phyloP scores from a whole-genome alignment of 2,113 vertebrate species.

The Prochilodus magdalenae region DNA sequence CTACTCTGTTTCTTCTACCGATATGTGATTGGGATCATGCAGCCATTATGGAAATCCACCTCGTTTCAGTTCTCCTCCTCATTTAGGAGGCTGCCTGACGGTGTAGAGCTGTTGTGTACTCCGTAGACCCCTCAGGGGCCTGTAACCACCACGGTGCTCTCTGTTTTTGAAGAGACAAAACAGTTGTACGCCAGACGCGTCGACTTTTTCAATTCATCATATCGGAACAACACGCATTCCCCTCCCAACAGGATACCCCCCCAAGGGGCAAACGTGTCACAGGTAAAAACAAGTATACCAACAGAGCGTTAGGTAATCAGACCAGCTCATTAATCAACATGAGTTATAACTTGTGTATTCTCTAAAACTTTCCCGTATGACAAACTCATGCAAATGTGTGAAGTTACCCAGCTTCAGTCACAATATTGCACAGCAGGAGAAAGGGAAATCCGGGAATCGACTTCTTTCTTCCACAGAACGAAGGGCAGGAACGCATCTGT shows the following conservation, averaged over 20 bases:
- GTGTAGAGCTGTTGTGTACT: conserved; percentile 41
- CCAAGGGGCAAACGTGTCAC: conserved; percentile 44
- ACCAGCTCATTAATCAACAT: conserved; percentile 57
- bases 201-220: conserved; percentile 56
- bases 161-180: conserved; percentile 36
- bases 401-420: not conserved
- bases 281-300: conserved; percentile 54
- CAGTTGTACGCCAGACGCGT: conserved; percentile 18
- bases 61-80: not conserved
- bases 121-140: conserved; percentile 37
- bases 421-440: not conserved
- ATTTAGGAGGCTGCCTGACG: conserved; percentile 21
- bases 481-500: not conserved
- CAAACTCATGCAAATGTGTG: conserved; percentile 14
- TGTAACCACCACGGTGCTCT: conserved; percentile 13
- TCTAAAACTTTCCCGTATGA: conserved; percentile 29
- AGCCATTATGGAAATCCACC: conserved; percentile 24
- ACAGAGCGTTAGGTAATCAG: conserved; percentile 49
- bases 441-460: not conserved
- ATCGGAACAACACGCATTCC: conserved; percentile 41
- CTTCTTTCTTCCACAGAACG: no score
- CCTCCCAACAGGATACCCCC: conserved; percentile 48
- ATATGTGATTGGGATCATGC: conserved; percentile 15
- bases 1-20: conserved; percentile 30
- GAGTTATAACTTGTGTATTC: conserved; percentile 50